Base-by-base conservation (phyloP, 2,797 vertebrate species). In the Cirrhinus mrigala region DNA sequence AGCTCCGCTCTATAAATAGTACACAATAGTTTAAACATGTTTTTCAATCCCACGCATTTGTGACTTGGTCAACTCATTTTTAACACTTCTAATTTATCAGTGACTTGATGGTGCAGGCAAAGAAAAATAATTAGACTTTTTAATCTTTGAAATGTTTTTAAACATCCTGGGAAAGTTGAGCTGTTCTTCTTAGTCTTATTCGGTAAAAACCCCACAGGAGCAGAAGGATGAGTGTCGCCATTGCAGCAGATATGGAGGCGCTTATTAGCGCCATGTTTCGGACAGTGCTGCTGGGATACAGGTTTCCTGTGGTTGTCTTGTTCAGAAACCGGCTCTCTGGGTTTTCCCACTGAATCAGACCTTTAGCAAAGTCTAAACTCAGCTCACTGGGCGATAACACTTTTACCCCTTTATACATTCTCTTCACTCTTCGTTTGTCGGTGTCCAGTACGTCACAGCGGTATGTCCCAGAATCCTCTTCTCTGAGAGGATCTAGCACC, bases 381-480 rank as follows among this genome's bases (percentile, higher is more conserved):
- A 97, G 83, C 37, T 96, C 58, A 0, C 74, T 48, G 0, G 3
- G 8, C 0, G 92, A 94, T 83, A 97, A 86, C 77, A 98, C 95
- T 24, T 94, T 95, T 84, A 99, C 77, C 3, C 96, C 97, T 90
- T 96, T 97, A 88, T 96, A 97, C 54, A 94, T 68, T 85, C 94
- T 95, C 93, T 98, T 97, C 81, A 97, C 88, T 22, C 93, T 33
- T 20, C 16, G 94, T 84, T 92, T 88, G 0, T 50, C 82, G 44
- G 88, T 89, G 56, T 94, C 89, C 88, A 93, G 95, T 74, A 98
- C 95, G 0, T 97, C 95, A 8, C 97, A 98, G 2, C 95, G 89
- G 33, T 98, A 99, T 0, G 98, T 99, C 0, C 98, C 97, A 12
- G 97, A 95, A 0, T 98, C 90, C 0, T 92, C 86, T 88, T 98